These are phyloP conservation scores for Paradisaea rubra DNA, from an alignment of 2,113 vertebrate species.

Conservation along the genomic window DNA sequence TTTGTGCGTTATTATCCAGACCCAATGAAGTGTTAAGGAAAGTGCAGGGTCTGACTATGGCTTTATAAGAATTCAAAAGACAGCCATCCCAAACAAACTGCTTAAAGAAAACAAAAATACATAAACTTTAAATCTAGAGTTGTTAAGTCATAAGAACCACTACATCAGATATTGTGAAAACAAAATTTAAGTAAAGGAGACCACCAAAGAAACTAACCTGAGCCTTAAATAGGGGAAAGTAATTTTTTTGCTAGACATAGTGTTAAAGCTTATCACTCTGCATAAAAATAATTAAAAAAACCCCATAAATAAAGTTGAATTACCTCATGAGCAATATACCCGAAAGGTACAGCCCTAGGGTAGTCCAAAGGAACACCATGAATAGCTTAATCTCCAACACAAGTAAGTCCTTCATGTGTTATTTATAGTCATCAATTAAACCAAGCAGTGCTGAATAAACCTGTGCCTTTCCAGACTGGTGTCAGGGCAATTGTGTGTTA, in stretches of 20 bases:
- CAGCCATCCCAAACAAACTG: neutral
- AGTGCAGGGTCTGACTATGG: neutral
- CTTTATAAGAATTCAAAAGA: neutral
- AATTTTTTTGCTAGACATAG: neutral
- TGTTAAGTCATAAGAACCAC: neutral
- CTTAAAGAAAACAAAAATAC: neutral
- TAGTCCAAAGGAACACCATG: neutral
- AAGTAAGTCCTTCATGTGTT: neutral
- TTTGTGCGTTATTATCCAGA: neutral
- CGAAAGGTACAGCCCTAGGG: neutral
- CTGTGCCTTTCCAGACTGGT: neutral
- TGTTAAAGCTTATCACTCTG: neutral
- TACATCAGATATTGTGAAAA: neutral
- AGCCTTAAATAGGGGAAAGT: neutral
- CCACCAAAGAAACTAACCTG: slow-evolving; percentile 18
- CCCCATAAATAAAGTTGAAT: neutral
- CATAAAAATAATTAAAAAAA: neutral
- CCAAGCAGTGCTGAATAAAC: neutral
- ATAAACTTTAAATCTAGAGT: neutral
- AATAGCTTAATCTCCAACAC: neutral
- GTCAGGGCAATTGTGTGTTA: neutral
- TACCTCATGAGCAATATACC: neutral
- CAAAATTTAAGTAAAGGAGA: neutral
- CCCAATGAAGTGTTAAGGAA: neutral
- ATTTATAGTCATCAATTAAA: neutral